A percentile compares a stretch with the other conserved stretches of the same genome.
Conservation (phyloP, 1,140 invertebrate species). For the Thalassaphorura encarpata region DNA sequence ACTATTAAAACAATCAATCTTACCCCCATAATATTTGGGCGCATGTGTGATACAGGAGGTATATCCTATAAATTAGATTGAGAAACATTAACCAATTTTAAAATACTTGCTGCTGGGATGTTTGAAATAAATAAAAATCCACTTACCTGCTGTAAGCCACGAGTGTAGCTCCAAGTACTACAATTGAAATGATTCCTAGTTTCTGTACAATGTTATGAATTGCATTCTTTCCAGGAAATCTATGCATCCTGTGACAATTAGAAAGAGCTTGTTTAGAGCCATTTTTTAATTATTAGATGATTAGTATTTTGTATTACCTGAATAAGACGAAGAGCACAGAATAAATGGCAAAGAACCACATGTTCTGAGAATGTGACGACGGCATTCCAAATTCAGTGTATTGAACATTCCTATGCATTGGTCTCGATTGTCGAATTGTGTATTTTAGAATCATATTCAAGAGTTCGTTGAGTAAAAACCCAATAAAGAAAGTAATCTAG, state of each 20-base stretch:
- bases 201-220: slow-evolving; percentile 24
- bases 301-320: slow-evolving; percentile 52
- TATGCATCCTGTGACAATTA: slow-evolving; percentile 25
- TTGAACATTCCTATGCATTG: slow-evolving; percentile 52
- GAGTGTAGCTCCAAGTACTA: slow-evolving; percentile 35
- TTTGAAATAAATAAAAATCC: slow-evolving; percentile 4
- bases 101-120: no score
- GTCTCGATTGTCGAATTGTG: slow-evolving; percentile 66
- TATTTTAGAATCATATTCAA: slow-evolving; percentile 74
- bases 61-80: slow-evolving; percentile 61
- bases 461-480: slow-evolving; percentile 64
- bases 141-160: slow-evolving; percentile 39
- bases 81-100: slow-evolving; percentile 51
- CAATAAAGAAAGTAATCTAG: slow-evolving; percentile 74
- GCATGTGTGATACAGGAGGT: slow-evolving; percentile 76
- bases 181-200: slow-evolving; percentile 34
- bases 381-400: slow-evolving; percentile 90
- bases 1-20: no score
- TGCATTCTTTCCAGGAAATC: slow-evolving; percentile 26
- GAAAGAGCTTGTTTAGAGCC: no score
- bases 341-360: slow-evolving; percentile 85
- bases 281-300: no score
- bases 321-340: slow-evolving; percentile 74
- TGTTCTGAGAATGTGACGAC: slow-evolving; percentile 81
- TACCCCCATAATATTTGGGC: slow-evolving; percentile 72